These are phyloP conservation scores for Chaenogobius annularis DNA, from an alignment of 2,113 vertebrate species.

Conservation along the genomic window DNA sequence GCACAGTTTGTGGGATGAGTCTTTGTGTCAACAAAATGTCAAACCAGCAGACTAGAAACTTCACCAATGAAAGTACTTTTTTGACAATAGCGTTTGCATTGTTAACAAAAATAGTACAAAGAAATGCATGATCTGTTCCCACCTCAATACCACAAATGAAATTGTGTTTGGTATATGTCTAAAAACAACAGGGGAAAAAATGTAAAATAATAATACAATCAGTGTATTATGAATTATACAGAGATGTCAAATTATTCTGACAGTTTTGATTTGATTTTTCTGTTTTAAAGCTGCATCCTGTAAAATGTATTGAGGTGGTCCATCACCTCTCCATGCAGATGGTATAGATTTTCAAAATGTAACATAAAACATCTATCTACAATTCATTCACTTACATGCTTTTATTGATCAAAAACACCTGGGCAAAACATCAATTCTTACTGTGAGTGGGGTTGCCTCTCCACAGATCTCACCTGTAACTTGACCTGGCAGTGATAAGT, in stretches of 20 bases:
- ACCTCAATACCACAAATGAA: not conserved
- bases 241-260: not conserved
- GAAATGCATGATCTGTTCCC: not conserved
- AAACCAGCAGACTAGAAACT: not conserved
- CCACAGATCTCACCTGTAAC: not conserved
- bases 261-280: not conserved
- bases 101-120: not conserved
- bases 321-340: too few species aligned
- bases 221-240: too few species aligned
- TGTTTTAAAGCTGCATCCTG: not conserved
- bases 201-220: not conserved
- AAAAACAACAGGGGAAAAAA: too few species aligned
- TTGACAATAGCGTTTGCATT: not conserved
- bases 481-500: not conserved
- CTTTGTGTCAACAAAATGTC: not conserved
- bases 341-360: not conserved
- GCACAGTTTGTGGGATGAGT: not conserved
- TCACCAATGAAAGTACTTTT: not conserved
- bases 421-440: too few species aligned
- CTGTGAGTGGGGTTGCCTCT: too few species aligned
- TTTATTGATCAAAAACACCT: too few species aligned
- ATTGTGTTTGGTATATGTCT: not conserved
- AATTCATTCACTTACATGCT: not conserved
- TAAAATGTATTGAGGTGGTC: too few species aligned
- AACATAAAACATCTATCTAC: not conserved